Evolutionary conservation across 2,888 invertebrate genomes (phyloP).

Genomic region (Furcula furcula): DNA sequence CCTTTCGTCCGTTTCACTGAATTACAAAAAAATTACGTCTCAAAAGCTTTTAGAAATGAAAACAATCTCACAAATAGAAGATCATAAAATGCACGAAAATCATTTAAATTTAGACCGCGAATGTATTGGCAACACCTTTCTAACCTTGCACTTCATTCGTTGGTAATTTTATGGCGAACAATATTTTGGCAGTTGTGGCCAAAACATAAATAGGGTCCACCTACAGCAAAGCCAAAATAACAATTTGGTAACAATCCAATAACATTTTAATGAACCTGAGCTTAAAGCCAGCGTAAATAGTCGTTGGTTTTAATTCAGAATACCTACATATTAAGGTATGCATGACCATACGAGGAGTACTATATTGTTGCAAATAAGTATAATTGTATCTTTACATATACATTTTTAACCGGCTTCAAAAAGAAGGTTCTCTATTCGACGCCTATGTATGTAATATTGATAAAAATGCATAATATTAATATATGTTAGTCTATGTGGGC

Average conservation of each 20-base stretch:
- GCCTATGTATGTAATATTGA: no score
- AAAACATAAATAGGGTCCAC: slow-evolving; percentile 34
- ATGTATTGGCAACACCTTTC: slow-evolving; percentile 8
- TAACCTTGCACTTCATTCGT: slow-evolving; percentile 24
- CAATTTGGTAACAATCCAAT: slow-evolving; percentile 58
- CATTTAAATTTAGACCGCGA: not conserved
- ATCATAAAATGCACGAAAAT: slow-evolving; percentile 5
- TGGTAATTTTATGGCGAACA: slow-evolving; percentile 22
- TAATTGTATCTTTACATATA: no score
- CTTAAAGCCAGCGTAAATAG: slow-evolving; percentile 20
- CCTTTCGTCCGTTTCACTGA: no score
- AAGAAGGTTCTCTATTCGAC: no score
- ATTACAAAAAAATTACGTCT: not conserved
- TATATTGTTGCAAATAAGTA: no score
- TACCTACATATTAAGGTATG: no score
- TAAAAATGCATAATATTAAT: no score
- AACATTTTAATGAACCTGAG: slow-evolving; percentile 38
- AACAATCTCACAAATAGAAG: slow-evolving; percentile 1
- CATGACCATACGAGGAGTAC: no score
- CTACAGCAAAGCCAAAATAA: slow-evolving; percentile 46
- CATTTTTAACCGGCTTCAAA: no score
- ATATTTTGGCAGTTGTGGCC: slow-evolving; percentile 41
- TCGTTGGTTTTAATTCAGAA: no score
- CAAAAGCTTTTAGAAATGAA: slow-evolving; percentile 3
- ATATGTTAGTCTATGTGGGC: no score